These are phyloP conservation scores for Dreissena polymorpha DNA, from an alignment of 1,140 invertebrate genomes.

Conservation along the genomic window DNA sequence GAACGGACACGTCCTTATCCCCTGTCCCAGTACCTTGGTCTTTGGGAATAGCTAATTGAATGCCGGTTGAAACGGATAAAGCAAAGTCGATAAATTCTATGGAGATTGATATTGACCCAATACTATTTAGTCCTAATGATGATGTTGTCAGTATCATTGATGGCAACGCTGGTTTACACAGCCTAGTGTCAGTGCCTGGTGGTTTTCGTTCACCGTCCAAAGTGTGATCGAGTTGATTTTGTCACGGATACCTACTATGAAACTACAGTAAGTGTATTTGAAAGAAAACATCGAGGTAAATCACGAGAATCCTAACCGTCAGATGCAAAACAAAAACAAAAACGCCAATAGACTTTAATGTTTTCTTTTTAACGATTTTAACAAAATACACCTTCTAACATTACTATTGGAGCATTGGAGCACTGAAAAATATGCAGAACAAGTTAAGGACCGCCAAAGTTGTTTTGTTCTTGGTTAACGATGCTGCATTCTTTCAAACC, in stretches of 20 bases:
- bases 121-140: no score
- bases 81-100: no score
- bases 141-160: no score
- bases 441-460: neutral
- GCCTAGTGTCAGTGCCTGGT: no score
- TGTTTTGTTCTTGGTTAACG: neutral
- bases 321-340: neutral
- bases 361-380: neutral
- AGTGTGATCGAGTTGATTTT: constrained; percentile 8
- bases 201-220: neutral
- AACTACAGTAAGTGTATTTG: neutral
- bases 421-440: constrained; percentile 3
- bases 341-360: constrained; percentile 7
- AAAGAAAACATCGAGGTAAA: neutral
- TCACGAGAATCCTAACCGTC: neutral
- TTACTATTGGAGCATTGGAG: constrained; percentile 1
- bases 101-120: no score
- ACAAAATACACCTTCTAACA: constrained; percentile 5
- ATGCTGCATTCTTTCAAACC: neutral
- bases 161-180: no score
- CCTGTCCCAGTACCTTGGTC: no score
- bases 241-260: neutral
- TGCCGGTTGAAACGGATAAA: no score
- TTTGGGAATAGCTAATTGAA: no score
- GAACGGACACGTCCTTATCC: no score